Evolutionary conservation across 2,888 invertebrate genomes (phyloP).

Genomic region (Globia sparganii): DNA sequence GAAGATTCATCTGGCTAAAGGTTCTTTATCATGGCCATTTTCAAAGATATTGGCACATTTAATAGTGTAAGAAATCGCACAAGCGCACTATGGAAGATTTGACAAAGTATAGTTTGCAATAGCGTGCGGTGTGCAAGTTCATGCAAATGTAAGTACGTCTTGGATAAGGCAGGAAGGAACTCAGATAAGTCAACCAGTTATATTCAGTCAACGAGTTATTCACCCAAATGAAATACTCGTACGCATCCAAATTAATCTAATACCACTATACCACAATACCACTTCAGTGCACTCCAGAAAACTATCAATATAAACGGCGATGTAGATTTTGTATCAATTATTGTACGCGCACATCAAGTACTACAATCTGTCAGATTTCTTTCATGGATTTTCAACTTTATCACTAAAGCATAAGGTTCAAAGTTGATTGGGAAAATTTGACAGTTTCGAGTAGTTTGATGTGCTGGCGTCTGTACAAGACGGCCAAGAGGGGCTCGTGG

Average conservation of each 20-base stretch:
- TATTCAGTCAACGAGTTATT: background rate
- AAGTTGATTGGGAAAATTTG: too few relatives aligned
- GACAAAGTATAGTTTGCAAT: background rate
- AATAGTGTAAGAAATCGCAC: background rate
- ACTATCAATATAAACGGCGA: background rate
- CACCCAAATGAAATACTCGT: background rate
- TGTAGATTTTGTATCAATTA: background rate
- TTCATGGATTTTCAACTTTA: too few relatives aligned
- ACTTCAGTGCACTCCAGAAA: background rate
- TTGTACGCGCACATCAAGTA: too few relatives aligned
- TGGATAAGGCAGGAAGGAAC: slow-evolving; percentile 2
- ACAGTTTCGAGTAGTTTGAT: too few relatives aligned
- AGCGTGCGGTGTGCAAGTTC: background rate
- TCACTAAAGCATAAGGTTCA: too few relatives aligned
- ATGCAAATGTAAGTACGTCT: background rate
- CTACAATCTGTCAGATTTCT: too few relatives aligned
- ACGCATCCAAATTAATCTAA: slow-evolving; percentile 1
- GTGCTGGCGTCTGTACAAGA: too few relatives aligned
- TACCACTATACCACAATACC: too few relatives aligned
- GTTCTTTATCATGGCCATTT: background rate
- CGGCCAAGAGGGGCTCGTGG: background rate
- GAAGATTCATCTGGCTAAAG: background rate
- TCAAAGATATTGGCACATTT: background rate
- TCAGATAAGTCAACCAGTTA: background rate
- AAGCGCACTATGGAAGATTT: background rate